Conservation (phyloP, 2,888 invertebrate species). For the Loripinus fragilis region DNA sequence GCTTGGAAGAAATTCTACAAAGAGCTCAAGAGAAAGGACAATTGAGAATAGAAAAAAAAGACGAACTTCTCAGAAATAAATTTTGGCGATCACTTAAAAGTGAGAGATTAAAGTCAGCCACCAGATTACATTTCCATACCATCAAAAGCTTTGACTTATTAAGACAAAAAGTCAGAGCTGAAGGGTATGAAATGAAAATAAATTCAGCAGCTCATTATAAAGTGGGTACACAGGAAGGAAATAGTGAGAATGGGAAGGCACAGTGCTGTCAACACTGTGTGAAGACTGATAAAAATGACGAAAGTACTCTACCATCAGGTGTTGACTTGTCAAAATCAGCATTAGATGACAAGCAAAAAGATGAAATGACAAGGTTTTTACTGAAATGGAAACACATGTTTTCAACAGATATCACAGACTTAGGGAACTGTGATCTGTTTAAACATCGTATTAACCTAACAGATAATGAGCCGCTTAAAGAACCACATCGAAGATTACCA, state of each 20-base stretch:
- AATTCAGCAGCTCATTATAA: too few relatives aligned
- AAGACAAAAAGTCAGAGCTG: too few relatives aligned
- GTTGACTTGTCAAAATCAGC: neutral
- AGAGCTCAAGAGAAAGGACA: neutral
- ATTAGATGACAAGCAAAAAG: neutral
- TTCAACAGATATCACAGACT: neutral
- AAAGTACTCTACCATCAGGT: neutral
- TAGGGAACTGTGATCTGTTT: neutral
- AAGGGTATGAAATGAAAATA: too few relatives aligned
- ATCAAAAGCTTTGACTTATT: too few relatives aligned
- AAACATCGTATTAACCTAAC: slow-evolving; percentile 12
- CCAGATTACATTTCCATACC: too few relatives aligned
- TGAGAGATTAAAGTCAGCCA: too few relatives aligned
- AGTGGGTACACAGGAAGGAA: too few relatives aligned
- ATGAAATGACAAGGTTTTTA: neutral
- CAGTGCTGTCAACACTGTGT: neutral
- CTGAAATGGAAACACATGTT: neutral
- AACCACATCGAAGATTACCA: slow-evolving; percentile 26
- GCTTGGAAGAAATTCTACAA: neutral
- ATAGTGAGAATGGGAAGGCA: neutral
- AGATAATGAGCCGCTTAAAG: slow-evolving; percentile 20
- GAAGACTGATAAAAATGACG: neutral
- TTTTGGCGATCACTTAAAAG: too few relatives aligned
- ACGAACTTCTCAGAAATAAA: neutral
- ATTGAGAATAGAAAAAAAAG: neutral